Conservation (phyloP, 2,113 vertebrate genomes). For the Oreochromis niloticus region DNA sequence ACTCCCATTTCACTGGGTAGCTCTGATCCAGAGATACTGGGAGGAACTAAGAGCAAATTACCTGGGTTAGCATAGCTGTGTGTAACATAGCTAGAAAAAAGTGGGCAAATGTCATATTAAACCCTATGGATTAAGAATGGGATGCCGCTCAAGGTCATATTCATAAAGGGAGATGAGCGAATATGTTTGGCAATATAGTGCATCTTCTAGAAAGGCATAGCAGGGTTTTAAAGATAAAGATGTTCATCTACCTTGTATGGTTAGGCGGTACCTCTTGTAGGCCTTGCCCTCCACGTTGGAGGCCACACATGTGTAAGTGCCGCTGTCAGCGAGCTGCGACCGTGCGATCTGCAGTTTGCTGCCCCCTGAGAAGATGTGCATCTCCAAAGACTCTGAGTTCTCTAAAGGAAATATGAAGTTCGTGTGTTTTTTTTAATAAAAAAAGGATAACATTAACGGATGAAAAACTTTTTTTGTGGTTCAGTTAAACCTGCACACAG, state of each 20-base stretch:
- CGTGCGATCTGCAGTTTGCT: constrained; percentile 87
- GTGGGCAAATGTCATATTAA: neutral
- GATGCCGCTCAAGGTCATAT: neutral
- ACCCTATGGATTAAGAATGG: neutral
- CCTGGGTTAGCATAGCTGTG: neutral
- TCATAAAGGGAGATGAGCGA: rapidly evolving
- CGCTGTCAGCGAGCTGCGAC: constrained; percentile 81
- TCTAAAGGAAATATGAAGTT: constrained; percentile 62
- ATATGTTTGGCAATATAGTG: neutral
- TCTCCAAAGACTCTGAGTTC: constrained; percentile 82
- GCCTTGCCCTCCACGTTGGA: constrained; percentile 87
- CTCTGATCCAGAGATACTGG: constrained; percentile 84
- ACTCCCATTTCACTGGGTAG: constrained; percentile 82
- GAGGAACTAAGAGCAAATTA: constrained; percentile 78
- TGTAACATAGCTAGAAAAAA: neutral
- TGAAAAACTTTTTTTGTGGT: neutral
- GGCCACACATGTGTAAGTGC: constrained; percentile 85
- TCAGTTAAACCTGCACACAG: neutral
- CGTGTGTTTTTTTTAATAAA: rapidly evolving
- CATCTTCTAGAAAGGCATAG: neutral
- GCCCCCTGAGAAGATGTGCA: constrained; percentile 90
- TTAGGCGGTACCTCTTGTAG: constrained; percentile 83
- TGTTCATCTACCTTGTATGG: constrained; percentile 78
- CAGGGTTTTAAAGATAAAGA: neutral
- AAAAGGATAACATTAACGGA: neutral